These are phyloP conservation scores for Eremophila alpestris DNA, from an alignment of 2,797 vertebrate species.

Conservation along the genomic window DNA sequence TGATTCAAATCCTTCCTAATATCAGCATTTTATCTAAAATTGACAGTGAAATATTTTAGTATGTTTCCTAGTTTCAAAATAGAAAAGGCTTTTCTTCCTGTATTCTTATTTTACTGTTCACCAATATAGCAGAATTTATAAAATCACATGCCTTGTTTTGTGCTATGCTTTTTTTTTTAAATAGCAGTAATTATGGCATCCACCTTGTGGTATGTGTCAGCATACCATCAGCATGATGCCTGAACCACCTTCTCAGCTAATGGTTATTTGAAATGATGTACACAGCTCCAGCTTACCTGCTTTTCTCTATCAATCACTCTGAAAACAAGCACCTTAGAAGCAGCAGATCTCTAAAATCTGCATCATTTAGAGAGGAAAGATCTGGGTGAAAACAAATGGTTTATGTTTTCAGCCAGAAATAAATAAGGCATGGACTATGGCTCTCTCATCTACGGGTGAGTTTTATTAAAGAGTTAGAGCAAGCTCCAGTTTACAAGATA, in stretches of 20 bases:
- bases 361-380: conserved; percentile 34
- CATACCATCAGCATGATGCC: neutral
- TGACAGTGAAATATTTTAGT: neutral
- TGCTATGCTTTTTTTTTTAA: neutral
- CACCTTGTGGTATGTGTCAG: neutral
- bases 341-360: conserved; percentile 51
- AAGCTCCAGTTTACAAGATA: conserved; percentile 87
- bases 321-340: conserved; percentile 34
- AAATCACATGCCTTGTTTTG: conserved; percentile 22
- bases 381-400: conserved; percentile 45
- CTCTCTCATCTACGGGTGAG: conserved; percentile 75
- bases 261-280: neutral
- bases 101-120: conserved; percentile 63
- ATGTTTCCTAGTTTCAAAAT: conserved; percentile 22
- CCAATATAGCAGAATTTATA: conserved; percentile 52
- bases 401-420: conserved; percentile 45
- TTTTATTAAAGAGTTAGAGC: conserved; percentile 84
- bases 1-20: conserved; percentile 40
- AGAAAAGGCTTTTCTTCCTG: conserved; percentile 24
- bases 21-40: conserved; percentile 51
- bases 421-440: conserved; percentile 65
- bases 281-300: neutral
- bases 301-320: conserved; percentile 5
- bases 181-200: conserved; percentile 17
- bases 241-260: neutral